phyloP scores from a whole-genome alignment of 2,113 vertebrate genomes.

The Bettongia penicillata region DNA sequence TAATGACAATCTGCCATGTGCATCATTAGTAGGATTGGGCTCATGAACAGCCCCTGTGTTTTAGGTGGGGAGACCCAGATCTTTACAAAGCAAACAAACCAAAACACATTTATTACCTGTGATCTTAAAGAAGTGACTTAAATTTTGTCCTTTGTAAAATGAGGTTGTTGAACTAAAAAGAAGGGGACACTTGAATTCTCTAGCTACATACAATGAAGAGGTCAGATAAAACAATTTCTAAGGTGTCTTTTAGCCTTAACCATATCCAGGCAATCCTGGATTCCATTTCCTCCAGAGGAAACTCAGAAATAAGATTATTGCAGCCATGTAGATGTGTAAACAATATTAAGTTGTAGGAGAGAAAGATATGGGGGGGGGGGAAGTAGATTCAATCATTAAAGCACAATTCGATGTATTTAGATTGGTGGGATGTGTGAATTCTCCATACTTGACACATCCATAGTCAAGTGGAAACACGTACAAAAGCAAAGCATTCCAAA shows the following conservation, averaged over 20 bases:
- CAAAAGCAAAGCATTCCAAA: not conserved
- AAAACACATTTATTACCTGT: not conserved
- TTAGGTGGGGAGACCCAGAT: not conserved
- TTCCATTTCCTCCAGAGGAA: not conserved
- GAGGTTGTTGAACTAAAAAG: not conserved
- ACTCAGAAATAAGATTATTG: not conserved
- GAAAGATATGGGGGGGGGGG: not conserved
- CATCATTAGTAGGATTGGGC: not conserved
- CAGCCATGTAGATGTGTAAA: not conserved
- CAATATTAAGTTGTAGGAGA: not conserved
- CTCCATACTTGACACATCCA: not conserved
- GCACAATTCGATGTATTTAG: not conserved
- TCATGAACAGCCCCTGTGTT: not conserved
- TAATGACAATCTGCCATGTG: not conserved
- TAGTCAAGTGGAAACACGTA: not conserved
- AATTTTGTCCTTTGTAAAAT: not conserved
- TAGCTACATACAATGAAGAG: not conserved
- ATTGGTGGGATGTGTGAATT: not conserved
- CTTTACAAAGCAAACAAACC: not conserved
- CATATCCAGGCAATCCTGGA: not conserved
- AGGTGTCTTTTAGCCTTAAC: not conserved
- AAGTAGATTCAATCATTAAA: not conserved
- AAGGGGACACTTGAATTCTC: not conserved
- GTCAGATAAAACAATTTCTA: not conserved
- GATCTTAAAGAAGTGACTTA: not conserved